Evolutionary conservation across 2,888 invertebrate genomes (phyloP), one percentile per base, ranked within the genome.

Genomic region (Nomada lathburiana): DNA sequence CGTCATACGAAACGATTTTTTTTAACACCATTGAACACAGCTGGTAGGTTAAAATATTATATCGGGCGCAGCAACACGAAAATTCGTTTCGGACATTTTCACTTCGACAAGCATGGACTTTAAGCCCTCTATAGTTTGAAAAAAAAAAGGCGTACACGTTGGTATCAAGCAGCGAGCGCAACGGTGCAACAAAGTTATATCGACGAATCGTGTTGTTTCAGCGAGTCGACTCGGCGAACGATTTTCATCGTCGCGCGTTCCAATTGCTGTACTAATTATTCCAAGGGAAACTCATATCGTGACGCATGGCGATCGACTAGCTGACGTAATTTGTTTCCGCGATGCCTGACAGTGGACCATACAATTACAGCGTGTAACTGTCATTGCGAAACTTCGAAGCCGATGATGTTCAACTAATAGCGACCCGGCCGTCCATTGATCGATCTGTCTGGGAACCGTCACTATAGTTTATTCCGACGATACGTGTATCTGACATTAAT

Each of bases 401-500:
- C 53, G 53, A 64, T 69, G 73, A 71, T 68, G 81, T 55, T 47
- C 75, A 36, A 71, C 52, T 57, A 74, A 75, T 47, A 57, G n/a
- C 63, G 13, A n/a, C 18, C 36, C 7, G 11, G 20, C 36, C 42
- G 26, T 26, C 20, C 50, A 65, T 67, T 57, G 74, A 77, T 80
- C 80, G 36, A 59, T 64, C 55, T n/a, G n/a, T 20, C 53, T 20
- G 36, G 23, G 18, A 64, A 59, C 62, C 50, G 65, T 74, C 70
- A 50, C 50, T 59, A 69, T 72, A 65, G 77, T 68, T 65, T 63
- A 76, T 83, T 83, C 55, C 65, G n/a, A 18, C 47, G 62, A 20
- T 73, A 71, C 16, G 52, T 60, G 64, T 62, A 29, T 20, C 53
- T 74, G 84, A 81, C 76, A 63, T 77, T 84, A 81, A 86, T 86